Base-by-base conservation (phyloP, 2,888 invertebrate species). In the Phengaris arion region DNA sequence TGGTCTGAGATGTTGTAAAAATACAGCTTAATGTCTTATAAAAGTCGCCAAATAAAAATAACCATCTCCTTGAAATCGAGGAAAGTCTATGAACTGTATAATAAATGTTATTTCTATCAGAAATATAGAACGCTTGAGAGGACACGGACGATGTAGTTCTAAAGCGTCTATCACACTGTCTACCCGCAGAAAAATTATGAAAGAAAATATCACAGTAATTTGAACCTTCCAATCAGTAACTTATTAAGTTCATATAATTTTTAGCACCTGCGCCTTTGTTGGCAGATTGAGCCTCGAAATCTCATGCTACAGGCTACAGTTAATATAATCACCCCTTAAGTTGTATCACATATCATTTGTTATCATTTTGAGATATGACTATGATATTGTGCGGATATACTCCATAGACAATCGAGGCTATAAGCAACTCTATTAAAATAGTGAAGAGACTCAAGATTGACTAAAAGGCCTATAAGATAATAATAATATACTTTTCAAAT, bases 31-130 rank as follows among this genome's bases (percentile, higher is more conserved):
- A 22, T 22, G 12, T n/a, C 52, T 46, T 9, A 22, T 54, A 15
- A 51, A 22, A 72, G 54, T 54, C n/a, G 35, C 15, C 51, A 35
- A 52, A 70, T 52, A 35, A 54, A 72, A 72, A 72, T 52, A 72
- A 54, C 22, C 8, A 72, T 45, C 64, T 6, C 12, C 64, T 45
- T 64, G 64, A 45, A 64, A 64, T 64, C 45, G 64, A 45, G 35
- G 64, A 6, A 64, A 64, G 64, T 64, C 64, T 35, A 64, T 45
- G 64, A 64, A 64, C 64, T 64, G 64, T 64, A 64, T 64, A 64
- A 64, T 64, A 64, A 64, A 64, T 64, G 64, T 64, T 64, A 64
- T 64, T 64, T 64, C 35, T 64, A 64, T 64, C 64, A 64, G 64
- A 64, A 64, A 45, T 45, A 45, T 45, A 64, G 35, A 15, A 64